phyloP scores from a whole-genome alignment of 2,797 vertebrate species.

The Thalassophryne amazonica region DNA sequence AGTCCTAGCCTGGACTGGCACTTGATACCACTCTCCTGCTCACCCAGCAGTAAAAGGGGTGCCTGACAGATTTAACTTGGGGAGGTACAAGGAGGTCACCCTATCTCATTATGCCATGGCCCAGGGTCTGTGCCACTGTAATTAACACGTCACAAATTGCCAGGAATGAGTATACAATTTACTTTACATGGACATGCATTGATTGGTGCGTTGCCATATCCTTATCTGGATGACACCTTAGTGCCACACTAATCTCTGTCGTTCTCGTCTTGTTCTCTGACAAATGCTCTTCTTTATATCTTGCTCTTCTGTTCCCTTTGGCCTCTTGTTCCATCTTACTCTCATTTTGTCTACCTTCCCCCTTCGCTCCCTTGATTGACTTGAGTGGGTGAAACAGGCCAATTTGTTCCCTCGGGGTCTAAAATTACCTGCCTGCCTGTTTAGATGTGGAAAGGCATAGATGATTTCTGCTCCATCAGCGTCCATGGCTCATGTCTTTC shows the following conservation, averaged over 20 bases:
- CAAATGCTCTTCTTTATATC: neutral
- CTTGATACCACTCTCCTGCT: too few relatives aligned
- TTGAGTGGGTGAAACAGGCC: constrained; percentile 63
- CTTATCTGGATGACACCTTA: too few relatives aligned
- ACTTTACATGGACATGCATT: too few relatives aligned
- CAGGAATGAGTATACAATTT: too few relatives aligned
- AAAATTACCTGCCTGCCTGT: constrained; percentile 70
- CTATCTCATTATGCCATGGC: too few relatives aligned
- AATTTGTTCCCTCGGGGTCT: constrained; percentile 66
- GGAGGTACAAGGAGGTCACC: too few relatives aligned
- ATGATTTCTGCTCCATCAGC: constrained; percentile 50
- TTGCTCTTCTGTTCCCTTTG: neutral
- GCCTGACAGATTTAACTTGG: too few relatives aligned
- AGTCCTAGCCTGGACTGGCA: too few relatives aligned
- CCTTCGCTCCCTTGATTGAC: constrained; percentile 55
- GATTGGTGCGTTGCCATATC: too few relatives aligned
- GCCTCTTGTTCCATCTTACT: neutral
- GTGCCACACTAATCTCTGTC: neutral
- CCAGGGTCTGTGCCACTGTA: too few relatives aligned
- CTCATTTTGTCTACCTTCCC: constrained; percentile 19
- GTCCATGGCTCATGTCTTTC: constrained; percentile 21
- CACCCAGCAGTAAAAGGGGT: too few relatives aligned
- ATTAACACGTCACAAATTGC: too few relatives aligned
- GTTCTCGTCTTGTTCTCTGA: neutral
- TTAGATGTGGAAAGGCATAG: constrained; percentile 55